Percentiles rank a stretch among this genome's conserved stretches.
Evolutionary conservation across 2,888 invertebrate species (phyloP).

Genomic region (Unio pictorum): DNA sequence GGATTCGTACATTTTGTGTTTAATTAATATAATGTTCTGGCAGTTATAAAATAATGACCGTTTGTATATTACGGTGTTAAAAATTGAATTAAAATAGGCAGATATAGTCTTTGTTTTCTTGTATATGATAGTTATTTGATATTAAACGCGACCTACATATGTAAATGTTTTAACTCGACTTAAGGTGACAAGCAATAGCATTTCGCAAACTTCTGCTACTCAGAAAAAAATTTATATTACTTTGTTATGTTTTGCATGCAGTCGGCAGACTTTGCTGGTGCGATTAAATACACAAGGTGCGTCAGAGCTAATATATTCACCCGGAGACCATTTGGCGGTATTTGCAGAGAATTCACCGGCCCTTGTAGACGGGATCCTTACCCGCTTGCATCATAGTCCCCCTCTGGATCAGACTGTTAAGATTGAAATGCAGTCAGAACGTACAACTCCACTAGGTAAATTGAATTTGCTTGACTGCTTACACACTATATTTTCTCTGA

Average conservation of each 20-base stretch:
- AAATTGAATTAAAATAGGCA: too few species aligned
- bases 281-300: conserved; percentile 70
- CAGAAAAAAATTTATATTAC: too few species aligned
- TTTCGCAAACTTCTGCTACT: too few species aligned
- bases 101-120: too few species aligned
- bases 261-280: conserved; percentile 75
- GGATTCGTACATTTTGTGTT: too few species aligned
- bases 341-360: conserved; percentile 86
- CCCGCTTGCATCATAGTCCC: conserved; percentile 74
- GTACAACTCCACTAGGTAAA: conserved; percentile 55
- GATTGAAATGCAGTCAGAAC: conserved; percentile 61
- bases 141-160: background rate
- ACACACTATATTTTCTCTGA: too few species aligned
- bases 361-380: conserved; percentile 84
- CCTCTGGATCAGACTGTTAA: conserved; percentile 57
- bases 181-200: too few species aligned
- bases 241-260: conserved; percentile 65
- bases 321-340: conserved; percentile 95
- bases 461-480: too few species aligned
- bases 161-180: too few species aligned
- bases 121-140: background rate
- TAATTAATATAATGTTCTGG: too few species aligned
- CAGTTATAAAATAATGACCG: too few species aligned
- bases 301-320: conserved; percentile 79
- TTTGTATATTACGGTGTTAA: too few species aligned